Evolutionary conservation across 1,140 invertebrate genomes (phyloP), one percentile per base, ranked within the genome.

Genomic region (Lucilia sericata): DNA sequence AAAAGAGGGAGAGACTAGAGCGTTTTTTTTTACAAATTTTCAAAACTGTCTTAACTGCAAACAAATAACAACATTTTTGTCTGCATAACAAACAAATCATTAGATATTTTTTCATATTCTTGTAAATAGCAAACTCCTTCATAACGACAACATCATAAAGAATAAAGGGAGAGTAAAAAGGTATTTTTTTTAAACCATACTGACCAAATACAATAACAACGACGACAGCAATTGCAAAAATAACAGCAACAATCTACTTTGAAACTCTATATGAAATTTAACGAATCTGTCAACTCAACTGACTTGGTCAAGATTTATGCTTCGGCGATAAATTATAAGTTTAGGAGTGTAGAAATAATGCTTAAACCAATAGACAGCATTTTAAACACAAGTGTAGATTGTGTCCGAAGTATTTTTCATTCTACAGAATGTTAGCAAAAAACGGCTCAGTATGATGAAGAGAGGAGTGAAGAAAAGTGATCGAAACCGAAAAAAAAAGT

Each of bases 201-300:
- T 17, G 17, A 14, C 12, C 4, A 49, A 55, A 55, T 55, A 55
- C 12, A 55, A 14, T 55, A 55, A 55, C 12, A 55, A 55, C 17
- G 0, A 55, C 51, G 14, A 55, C 51, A 55, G 13, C 51, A 14
- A 55, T n/a, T n/a, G n/a, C n/a, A n/a, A n/a, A n/a, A n/a, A n/a
- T 5, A 55, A 55, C 42, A 42, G 25, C 1, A 1, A 55, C 12
- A 55, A 55, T 55, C 4, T 17, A 55, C 10, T 55, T 55, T 55
- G 51, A 55, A 55, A 55, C 51, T 55, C 51, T 55, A 70, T 80
- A 80, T 80, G 76, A 80, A 80, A 80, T 80, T 80, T 80, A 80
- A 80, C 76, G 76, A 80, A 80, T 80, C 76, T 80, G 76, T 80
- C 76, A 80, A 80, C 76, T 80, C 42, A 80, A 80, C 42, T 80